Percentiles rank a stretch among this genome's conserved stretches.
Evolutionary conservation across 2,888 invertebrate genomes (phyloP).

Genomic region (Drosophila lacicola): DNA sequence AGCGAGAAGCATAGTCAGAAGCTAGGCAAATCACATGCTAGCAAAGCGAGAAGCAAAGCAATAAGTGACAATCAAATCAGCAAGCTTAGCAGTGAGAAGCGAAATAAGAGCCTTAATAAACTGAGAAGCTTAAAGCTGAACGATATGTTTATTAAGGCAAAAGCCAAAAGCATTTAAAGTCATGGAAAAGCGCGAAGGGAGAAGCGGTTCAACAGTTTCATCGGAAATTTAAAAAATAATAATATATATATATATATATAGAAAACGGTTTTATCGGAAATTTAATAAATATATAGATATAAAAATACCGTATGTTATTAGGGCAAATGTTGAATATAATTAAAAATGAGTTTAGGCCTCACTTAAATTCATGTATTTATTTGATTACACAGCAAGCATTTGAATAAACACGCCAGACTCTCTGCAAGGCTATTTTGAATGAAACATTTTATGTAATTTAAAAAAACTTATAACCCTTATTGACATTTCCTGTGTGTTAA

Average conservation of each 20-base stretch:
- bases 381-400: not conserved
- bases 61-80: not conserved
- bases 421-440: constrained; percentile 10
- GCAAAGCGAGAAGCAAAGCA: not conserved
- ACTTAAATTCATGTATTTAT: not conserved
- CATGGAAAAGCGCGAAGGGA: no score
- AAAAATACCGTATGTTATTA: no score
- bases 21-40: no score
- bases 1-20: not conserved
- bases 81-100: not conserved
- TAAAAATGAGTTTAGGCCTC: not conserved
- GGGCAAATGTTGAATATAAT: not conserved
- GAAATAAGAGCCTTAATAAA: not conserved
- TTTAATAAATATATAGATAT: no score
- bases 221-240: no score
- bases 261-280: no score
- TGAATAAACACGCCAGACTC: not conserved
- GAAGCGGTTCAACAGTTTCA: no score
- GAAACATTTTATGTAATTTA: constrained; percentile 9
- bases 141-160: no score
- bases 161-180: no score
- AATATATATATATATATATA: no score
- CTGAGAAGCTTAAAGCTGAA: not conserved
- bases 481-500: constrained; percentile 26
- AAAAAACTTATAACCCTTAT: constrained; percentile 11